Base-by-base conservation (phyloP, 2,888 invertebrate genomes). In the Julus scandinavius region DNA sequence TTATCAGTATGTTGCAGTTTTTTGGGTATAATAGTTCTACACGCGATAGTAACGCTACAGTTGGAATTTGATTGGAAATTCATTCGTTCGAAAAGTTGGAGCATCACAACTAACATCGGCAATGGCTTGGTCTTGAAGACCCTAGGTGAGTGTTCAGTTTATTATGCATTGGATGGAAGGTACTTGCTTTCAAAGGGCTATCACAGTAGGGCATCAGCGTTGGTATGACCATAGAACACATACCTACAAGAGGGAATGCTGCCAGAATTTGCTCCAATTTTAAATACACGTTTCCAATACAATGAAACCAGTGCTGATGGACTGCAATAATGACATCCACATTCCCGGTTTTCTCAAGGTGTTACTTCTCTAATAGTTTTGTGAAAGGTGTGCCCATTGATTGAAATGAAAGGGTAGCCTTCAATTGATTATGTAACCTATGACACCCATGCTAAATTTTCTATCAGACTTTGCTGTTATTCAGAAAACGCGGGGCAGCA, bases 111-210 rank as follows among this genome's bases (percentile, higher is more conserved):
- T 40, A 80, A 80, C 80, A 80, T 38, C 80, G 80, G 80, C 38
- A 38, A 80, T 80, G 80, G 80, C 38, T 80, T 80, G 80, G 11
- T 38, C 80, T 40, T 80, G 80, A 80, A 80, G 80, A 72, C 72
- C 72, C 29, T 72, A 80, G 80, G 80, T 80, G 80, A 80, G 80
- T 80, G 80, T 80, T 80, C 80, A 40, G 80, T 80, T 80, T 29
- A n/a, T 72, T 72, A 15, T 80, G 9, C 38, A 29, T 80, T 80
- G 38, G 15, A 15, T 54, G 15, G 38, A 80, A 80, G 29, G 80
- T 40, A 80, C 15, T 0, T 38, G 11, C 38, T 1, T 38, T 11
- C 80, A 38, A 80, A 40, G 38, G 15, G 80, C 38, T 29, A 54
- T 1, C 13, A 15, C 80, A 3, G 7, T 13, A 80, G 29, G 29